Evolutionary conservation across 1,140 invertebrate genomes (phyloP), one percentile per base, ranked within the genome.

Genomic region (Drosophila quadrilineata): DNA sequence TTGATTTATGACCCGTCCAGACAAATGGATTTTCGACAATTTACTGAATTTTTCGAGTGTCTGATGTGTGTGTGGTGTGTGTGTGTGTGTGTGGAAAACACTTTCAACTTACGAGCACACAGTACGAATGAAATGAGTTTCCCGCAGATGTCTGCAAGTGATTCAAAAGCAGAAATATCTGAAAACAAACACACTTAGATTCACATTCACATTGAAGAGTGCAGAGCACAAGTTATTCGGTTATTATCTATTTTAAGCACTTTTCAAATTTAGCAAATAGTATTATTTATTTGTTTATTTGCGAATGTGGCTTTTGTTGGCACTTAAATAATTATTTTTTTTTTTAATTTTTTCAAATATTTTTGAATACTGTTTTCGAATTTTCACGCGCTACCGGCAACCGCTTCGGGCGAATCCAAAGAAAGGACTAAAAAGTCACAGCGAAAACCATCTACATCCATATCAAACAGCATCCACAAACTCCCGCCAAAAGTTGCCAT

Each of bases 381-480:
- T 35, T 12, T 21, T 14, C 1, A 24, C 14, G 33, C 24, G 14
- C 33, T 46, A 57, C 26, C 36, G 58, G 12, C 70, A 54, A 70
- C 71, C 71, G 71, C 41, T 66, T 60, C 10, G 36, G 49, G 60
- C 54, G 56, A 70, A 70, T 73, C 60, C 67, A 56, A 65, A 43
- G 21, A 38, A 33, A 70, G 71, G 71, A 73, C 71, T 73, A 73
- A 73, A 40, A 52, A 16, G 17, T 16, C n/a, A 26, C 41, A 62
- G 35, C 33, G 31, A 48, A 40, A 36, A 17, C 31, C 21, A 49
- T 43, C 66, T 49, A 54, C 66, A 50, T 22, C 45, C 22, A 36
- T 46, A 33, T 26, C 43, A 16, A 65, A 66, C 21, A 14, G 4
- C 14, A 36, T 70, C 59, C 66, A 73, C 66, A 65, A 68, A 68